Conservation (phyloP, 2,797 vertebrate species). For the Acropternis orthonyx region DNA sequence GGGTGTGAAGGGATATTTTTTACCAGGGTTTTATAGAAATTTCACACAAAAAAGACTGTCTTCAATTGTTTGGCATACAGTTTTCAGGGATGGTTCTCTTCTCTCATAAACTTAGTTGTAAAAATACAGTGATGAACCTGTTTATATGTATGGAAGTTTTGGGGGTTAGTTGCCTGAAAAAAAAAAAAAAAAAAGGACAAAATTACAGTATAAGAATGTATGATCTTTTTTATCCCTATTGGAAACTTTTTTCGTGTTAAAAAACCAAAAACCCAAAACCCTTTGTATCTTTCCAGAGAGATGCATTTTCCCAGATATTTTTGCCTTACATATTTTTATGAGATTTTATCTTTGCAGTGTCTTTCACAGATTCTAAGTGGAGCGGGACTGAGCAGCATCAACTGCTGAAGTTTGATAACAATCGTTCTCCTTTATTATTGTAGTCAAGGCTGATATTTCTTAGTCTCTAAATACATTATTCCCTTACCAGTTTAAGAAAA, state of each 20-base stretch:
- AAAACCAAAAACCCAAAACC: background rate
- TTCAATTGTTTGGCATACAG: background rate
- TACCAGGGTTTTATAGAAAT: background rate
- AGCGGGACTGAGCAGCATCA: background rate
- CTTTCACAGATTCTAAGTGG: constrained; percentile 13
- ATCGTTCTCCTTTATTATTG: background rate
- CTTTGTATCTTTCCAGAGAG: background rate
- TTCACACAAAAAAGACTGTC: background rate
- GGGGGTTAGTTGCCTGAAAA: background rate
- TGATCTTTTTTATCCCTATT: background rate
- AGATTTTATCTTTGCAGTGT: background rate
- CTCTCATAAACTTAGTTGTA: background rate
- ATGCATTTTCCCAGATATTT: constrained; percentile 33
- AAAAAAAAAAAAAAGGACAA: background rate
- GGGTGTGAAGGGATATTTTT: background rate
- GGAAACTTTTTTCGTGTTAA: background rate
- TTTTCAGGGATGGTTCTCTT: background rate
- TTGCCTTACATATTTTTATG: background rate
- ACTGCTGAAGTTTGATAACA: background rate
- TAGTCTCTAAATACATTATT: background rate
- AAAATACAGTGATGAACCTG: background rate
- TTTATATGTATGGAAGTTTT: background rate
- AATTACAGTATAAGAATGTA: background rate
- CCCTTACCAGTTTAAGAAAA: background rate
- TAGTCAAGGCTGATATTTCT: background rate